Evolutionary conservation across 2,888 invertebrate genomes (phyloP), one percentile per base, ranked within the genome.

Genomic region (Drosophila neonasuta): DNA sequence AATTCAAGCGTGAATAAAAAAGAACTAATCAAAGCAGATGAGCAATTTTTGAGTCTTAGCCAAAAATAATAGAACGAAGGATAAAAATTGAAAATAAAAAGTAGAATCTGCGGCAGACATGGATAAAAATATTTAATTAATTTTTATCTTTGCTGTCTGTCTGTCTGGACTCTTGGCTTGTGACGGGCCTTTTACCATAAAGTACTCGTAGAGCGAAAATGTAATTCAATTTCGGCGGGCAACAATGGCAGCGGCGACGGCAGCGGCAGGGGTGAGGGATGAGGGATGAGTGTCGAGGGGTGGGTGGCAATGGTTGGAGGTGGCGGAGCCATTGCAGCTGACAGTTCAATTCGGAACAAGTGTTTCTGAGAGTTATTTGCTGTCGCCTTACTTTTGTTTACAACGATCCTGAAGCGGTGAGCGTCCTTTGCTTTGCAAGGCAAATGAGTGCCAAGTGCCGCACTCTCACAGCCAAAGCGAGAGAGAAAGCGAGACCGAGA

Each of bases 341-440:
- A 87, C 83, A 83, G 80, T 85, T 80, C 87, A 87, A 83, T 83
- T 83, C 83, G 52, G 68, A 56, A 72, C 71, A 67, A 82, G 86
- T 79, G 86, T 73, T 73, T 77, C 71, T 79, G 74, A 74, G 79
- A 77, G 74, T 84, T 83, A 83, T 86, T 74, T 77, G 79, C 79
- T 74, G 84, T 80, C 77, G 84, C 70, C 69, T 69, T 72, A 72
- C 77, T 79, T 69, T 83, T 83, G 80, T 82, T 83, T 83, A 83
- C 80, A 67, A 56, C 65, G 32, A 55, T 60, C 50, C 62, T 45
- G 64, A 51, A 52, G 41, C 55, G 66, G 46, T 34, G 63, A 66
- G 59, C 62, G 71, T 45, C 85, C 76, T 78, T 82, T 82, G 85
- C 76, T 80, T 82, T 82, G 85, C 87, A 82, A 84, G 87, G 82